These are phyloP conservation scores for Drosophila infuscata DNA, from an alignment of 2,888 invertebrate species.

Conservation along the genomic window DNA sequence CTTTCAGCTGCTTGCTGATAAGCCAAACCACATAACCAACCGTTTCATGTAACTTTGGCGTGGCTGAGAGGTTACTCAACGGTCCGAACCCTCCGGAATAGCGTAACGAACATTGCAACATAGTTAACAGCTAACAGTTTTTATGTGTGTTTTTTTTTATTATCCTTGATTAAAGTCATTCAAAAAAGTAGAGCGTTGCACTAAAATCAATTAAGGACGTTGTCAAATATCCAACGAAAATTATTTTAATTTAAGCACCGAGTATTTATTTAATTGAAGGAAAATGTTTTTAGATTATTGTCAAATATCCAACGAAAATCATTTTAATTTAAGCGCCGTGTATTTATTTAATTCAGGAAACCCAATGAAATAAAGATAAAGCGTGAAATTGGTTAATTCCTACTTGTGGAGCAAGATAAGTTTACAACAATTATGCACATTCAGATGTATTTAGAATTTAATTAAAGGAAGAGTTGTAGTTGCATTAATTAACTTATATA, in stretches of 20 bases:
- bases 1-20: constrained; percentile 53
- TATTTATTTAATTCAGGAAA: no score
- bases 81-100: neutral
- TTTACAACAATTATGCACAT: no score
- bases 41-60: constrained; percentile 53
- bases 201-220: neutral
- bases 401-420: neutral
- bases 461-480: neutral
- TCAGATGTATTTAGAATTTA: neutral
- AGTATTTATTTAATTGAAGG: no score
- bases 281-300: no score
- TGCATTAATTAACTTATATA: neutral
- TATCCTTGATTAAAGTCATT: neutral
- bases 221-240: neutral
- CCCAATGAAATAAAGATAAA: neutral
- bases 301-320: no score
- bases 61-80: constrained; percentile 36
- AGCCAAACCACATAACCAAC: constrained; percentile 50
- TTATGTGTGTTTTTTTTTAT: neutral
- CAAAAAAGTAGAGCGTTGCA: neutral
- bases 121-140: constrained; percentile 9
- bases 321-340: no score
- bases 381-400: neutral
- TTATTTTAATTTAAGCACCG: neutral
- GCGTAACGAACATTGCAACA: constrained; percentile 27